These are phyloP conservation scores for Chromoteleia sp. DNA, from an alignment of 2,888 invertebrate genomes.

Conservation along the genomic window DNA sequence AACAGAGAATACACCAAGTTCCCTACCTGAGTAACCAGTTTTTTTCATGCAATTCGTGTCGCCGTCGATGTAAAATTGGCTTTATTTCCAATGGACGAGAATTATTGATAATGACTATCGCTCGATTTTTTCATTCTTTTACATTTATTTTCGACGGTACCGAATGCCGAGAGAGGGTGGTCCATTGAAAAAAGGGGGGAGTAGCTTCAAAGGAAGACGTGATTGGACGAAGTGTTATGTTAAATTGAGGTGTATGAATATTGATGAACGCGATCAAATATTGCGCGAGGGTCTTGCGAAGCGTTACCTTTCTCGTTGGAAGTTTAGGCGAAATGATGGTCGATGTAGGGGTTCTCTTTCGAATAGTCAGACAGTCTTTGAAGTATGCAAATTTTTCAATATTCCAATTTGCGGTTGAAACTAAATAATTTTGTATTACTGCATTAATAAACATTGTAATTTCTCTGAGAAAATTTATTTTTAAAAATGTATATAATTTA, in stretches of 20 bases:
- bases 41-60: conserved; percentile 12
- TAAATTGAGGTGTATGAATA: conserved; percentile 35
- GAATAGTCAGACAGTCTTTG: no score
- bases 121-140: neutral
- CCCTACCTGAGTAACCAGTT: conserved; percentile 20
- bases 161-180: conserved; percentile 1
- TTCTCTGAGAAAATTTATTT: no score
- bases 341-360: neutral
- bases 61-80: conserved; percentile 45
- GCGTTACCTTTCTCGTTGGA: neutral
- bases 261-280: conserved; percentile 27
- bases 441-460: no score
- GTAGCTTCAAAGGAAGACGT: neutral
- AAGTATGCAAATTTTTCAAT: no score
- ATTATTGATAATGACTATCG: conserved; percentile 37
- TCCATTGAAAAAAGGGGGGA: conserved; percentile 9
- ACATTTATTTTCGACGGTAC: neutral
- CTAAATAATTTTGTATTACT: no score
- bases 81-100: conserved; percentile 38
- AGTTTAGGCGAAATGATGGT: neutral
- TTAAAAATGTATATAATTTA: no score
- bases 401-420: neutral
- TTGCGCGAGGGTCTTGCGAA: conserved; percentile 2
- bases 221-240: conserved; percentile 31
- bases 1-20: conserved; percentile 1